Evolutionary conservation across 2,113 vertebrate genomes (phyloP).

Genomic region (Rallus limicola): DNA sequence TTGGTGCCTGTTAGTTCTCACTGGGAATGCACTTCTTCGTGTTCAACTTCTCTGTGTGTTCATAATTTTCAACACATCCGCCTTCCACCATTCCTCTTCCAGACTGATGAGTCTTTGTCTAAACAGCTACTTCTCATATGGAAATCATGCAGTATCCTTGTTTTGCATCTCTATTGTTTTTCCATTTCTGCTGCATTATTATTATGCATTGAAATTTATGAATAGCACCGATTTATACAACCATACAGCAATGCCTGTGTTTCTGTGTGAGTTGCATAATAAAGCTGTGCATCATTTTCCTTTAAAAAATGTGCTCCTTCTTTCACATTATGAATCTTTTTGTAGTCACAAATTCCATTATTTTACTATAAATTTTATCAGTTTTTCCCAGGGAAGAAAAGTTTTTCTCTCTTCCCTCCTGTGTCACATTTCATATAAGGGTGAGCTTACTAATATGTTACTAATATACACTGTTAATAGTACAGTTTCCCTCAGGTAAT

Average conservation of each 20-base stretch:
- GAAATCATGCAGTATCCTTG: background rate
- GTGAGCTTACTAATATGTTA: background rate
- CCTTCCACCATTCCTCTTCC: background rate
- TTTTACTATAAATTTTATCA: background rate
- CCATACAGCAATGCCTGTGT: background rate
- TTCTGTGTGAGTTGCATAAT: background rate
- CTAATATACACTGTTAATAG: background rate
- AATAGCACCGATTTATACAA: background rate
- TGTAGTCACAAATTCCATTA: background rate
- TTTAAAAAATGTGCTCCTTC: background rate
- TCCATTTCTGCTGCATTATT: background rate
- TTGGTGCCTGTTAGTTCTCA: background rate
- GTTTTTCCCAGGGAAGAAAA: background rate
- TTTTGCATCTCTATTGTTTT: background rate
- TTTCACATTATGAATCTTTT: background rate
- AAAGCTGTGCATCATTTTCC: background rate
- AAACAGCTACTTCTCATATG: background rate
- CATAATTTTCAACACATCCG: background rate
- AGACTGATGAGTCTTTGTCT: background rate
- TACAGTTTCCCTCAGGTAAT: background rate
- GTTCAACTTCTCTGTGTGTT: rapidly evolving
- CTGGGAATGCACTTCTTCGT: rapidly evolving
- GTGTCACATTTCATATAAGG: rapidly evolving
- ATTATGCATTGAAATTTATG: background rate
- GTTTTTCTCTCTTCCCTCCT: background rate